Conservation (phyloP, 2,113 vertebrate genomes). For the Grammomys surdaster region DNA sequence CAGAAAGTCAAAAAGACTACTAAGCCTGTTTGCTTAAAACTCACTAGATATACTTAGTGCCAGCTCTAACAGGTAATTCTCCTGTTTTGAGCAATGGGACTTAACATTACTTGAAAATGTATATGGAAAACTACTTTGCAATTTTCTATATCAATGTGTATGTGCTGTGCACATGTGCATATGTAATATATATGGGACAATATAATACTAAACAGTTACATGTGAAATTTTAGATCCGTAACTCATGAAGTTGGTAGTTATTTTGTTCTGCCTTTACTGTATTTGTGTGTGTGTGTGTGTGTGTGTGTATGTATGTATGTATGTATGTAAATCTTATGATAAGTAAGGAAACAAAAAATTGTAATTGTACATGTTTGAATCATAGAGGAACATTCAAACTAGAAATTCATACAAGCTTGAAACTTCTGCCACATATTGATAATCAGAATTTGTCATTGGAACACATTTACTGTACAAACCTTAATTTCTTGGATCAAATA, state of each 20-base stretch:
- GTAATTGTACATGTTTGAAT: not conserved
- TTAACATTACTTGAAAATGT: conserved; percentile 34
- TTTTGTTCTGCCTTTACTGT: not conserved
- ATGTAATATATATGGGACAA: not conserved
- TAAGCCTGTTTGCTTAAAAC: not conserved
- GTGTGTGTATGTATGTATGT: too few species aligned
- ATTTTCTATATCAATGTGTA: conserved; percentile 15
- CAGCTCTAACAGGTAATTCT: conserved; percentile 22
- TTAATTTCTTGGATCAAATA: conserved; percentile 4
- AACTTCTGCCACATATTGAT: not conserved
- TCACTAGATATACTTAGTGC: not conserved
- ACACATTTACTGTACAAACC: not conserved
- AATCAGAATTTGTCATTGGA: not conserved
- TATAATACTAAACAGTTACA: not conserved
- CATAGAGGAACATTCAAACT: not conserved
- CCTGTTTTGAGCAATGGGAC: not conserved
- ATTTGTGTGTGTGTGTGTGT: not conserved
- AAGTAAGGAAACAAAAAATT: not conserved
- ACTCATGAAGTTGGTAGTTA: not conserved
- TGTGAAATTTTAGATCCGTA: not conserved
- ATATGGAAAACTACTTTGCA: not conserved
- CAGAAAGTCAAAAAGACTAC: not conserved
- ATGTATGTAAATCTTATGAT: not conserved
- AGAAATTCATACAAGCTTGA: not conserved
- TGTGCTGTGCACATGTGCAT: not conserved